Evolutionary conservation across 35 echinoderm and acorn worm genomes (phyloP), one percentile per base, ranked within the genome.

Genomic region (Nesometra sesokonis): DNA sequence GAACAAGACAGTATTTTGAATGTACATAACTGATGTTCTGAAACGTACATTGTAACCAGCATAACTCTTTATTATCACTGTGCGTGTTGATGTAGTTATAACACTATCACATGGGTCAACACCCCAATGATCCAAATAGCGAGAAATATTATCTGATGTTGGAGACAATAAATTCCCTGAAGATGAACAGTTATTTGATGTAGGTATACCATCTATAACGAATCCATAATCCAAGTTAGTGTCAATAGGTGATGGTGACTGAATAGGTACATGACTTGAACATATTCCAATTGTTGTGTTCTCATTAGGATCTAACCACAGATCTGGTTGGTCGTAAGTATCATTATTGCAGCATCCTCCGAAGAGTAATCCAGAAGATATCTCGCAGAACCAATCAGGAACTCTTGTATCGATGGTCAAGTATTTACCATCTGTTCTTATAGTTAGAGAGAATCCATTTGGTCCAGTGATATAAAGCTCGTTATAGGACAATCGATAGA

Each of bases 391-490:
- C 31, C 78, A 39, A 32, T 37, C 37, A 19, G 90, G 90, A 31
- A 97, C 27, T 17, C 33, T 40, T n/a, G 90, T 84, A 84, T 92
- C 90, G 9, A 97, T 78, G 11, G 88, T 84, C 31, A 97, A 80
- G 36, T 93, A 90, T 77, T 57, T 80, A 11, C 88, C 90, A 82
- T 89, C 83, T 57, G 90, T 86, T 85, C 90, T 34, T 78, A 93
- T 81, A 17, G 89, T 88, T 9, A 97, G 85, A 1, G 31, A 32
- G 30, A 97, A 86, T 33, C 85, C 82, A 85, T 78, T 86, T 81
- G 94, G 94, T 85, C 94, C 94, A 43, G 57, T 79, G 33, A 92
- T 78, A 29, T 78, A 34, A 31, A 97, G 84, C 80, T 97, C 94
- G 86, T 89, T 52, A 77, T 87, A 92, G 19, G 94, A 97, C 17